Evolutionary conservation across 2,888 invertebrate species (phyloP).

Genomic region (Caenorhabditis wallacei): DNA sequence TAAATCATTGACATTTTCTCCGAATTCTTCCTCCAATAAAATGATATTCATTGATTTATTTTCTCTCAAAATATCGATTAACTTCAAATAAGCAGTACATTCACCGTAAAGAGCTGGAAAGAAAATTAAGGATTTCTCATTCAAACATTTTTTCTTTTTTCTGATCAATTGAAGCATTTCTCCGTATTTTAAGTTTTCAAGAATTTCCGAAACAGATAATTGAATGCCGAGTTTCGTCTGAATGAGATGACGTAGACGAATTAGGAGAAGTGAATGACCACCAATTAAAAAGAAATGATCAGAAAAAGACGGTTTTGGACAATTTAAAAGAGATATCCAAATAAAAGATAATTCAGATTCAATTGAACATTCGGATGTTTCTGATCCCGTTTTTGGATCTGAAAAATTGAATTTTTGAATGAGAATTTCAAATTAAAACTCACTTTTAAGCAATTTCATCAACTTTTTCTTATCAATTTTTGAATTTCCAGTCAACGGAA

Average conservation of each 20-base stretch:
- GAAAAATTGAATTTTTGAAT: background rate
- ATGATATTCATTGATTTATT: background rate
- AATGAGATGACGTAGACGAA: constrained; percentile 66
- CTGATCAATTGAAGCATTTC: constrained; percentile 36
- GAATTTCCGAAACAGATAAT: constrained; percentile 55
- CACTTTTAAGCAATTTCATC: constrained; percentile 29
- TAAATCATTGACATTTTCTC: constrained; percentile 34
- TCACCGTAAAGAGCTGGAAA: constrained; percentile 65
- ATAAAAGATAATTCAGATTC: constrained; percentile 24
- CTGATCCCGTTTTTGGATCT: constrained; percentile 8
- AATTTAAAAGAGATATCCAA: constrained; percentile 31
- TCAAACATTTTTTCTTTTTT: background rate
- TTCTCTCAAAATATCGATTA: constrained; percentile 4
- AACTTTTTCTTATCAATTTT: constrained; percentile 65
- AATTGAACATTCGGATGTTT: background rate
- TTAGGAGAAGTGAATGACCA: constrained; percentile 76
- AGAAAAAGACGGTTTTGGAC: constrained; percentile 14
- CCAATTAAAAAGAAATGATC: constrained; percentile 74
- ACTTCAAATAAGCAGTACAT: constrained; percentile 47
- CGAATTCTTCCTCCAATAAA: constrained; percentile 48
- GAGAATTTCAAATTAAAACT: background rate
- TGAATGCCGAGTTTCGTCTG: constrained; percentile 36
- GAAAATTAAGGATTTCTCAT: constrained; percentile 23
- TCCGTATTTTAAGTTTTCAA: constrained; percentile 50
- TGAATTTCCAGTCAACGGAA: constrained; percentile 79